Percentiles rank a stretch among this genome's conserved stretches.
These are phyloP conservation scores for Drosophila repletoides DNA, from an alignment of 1,140 invertebrate genomes.

Conservation along the genomic window DNA sequence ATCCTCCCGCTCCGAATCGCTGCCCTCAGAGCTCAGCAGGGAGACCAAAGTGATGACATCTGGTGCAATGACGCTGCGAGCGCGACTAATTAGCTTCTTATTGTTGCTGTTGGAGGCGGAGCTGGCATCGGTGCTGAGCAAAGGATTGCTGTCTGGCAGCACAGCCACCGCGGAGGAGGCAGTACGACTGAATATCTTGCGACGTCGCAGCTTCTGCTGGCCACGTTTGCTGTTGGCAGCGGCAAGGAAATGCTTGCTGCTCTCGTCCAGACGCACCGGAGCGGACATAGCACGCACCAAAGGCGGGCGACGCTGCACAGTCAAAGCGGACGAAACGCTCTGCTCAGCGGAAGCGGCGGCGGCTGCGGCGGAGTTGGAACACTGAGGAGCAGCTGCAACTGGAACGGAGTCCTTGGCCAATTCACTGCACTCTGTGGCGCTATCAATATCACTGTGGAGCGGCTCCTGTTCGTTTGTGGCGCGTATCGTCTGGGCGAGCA, in stretches of 20 bases:
- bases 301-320: slow-evolving; percentile 72
- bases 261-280: slow-evolving; percentile 77
- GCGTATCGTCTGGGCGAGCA: slow-evolving; percentile 70
- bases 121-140: slow-evolving; percentile 15
- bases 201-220: slow-evolving; percentile 70
- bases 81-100: slow-evolving; percentile 60
- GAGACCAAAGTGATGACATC: slow-evolving; percentile 81
- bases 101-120: neutral
- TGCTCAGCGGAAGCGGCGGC: neutral
- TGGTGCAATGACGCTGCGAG: slow-evolving; percentile 65
- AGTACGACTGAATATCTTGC: slow-evolving; percentile 67
- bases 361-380: too few relatives aligned
- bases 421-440: slow-evolving; percentile 40
- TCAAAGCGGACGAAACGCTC: slow-evolving; percentile 55
- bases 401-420: neutral
- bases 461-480: slow-evolving; percentile 66
- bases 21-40: slow-evolving; percentile 78
- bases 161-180: slow-evolving; percentile 35
- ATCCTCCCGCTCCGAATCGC: slow-evolving; percentile 80
- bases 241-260: slow-evolving; percentile 57
- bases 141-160: neutral
- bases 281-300: slow-evolving; percentile 82
- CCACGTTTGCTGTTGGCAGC: slow-evolving; percentile 63
- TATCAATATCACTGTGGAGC: slow-evolving; percentile 48
- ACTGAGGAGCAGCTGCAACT: neutral